These are phyloP conservation scores for Lepeophtheirus nordmannii DNA, from an alignment of 2,888 invertebrate species.

Conservation along the genomic window DNA sequence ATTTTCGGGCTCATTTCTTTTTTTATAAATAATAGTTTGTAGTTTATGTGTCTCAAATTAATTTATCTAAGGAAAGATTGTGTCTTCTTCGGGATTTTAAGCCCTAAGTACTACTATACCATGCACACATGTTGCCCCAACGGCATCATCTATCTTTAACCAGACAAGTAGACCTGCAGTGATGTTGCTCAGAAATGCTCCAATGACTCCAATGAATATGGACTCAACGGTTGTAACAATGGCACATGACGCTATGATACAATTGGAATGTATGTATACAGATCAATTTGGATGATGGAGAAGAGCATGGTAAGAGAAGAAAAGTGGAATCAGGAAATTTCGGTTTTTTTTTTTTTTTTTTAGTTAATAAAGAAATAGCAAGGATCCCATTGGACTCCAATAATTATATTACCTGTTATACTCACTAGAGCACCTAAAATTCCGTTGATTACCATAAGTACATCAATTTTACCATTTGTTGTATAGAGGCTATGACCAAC, in stretches of 20 bases:
- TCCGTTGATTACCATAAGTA: constrained; percentile 67
- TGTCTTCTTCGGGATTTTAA: no score
- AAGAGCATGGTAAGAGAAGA: no score
- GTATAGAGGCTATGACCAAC: constrained; percentile 27
- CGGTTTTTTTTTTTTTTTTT: no score
- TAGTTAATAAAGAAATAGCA: no score
- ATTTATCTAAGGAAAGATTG: no score
- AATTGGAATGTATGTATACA: not conserved
- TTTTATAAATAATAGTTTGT: no score
- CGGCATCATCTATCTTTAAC: constrained; percentile 70
- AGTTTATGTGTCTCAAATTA: no score
- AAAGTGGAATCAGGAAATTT: no score
- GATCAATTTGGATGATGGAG: no score
- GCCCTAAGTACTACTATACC: constrained; percentile 43
- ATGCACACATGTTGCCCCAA: constrained; percentile 80
- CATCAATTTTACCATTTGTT: constrained; percentile 31
- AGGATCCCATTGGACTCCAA: no score
- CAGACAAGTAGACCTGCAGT: constrained; percentile 59
- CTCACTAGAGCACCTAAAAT: constrained; percentile 71
- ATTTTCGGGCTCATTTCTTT: no score
- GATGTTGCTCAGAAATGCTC: constrained; percentile 53
- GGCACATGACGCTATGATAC: constrained; percentile 57
- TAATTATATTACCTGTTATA: constrained; percentile 48
- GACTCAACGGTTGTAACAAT: constrained; percentile 74
- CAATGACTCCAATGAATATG: constrained; percentile 60